Percentiles rank a stretch among this genome's conserved stretches.
Conservation (phyloP, 2,113 vertebrate genomes). For the Daphoenositta chrysoptera region DNA sequence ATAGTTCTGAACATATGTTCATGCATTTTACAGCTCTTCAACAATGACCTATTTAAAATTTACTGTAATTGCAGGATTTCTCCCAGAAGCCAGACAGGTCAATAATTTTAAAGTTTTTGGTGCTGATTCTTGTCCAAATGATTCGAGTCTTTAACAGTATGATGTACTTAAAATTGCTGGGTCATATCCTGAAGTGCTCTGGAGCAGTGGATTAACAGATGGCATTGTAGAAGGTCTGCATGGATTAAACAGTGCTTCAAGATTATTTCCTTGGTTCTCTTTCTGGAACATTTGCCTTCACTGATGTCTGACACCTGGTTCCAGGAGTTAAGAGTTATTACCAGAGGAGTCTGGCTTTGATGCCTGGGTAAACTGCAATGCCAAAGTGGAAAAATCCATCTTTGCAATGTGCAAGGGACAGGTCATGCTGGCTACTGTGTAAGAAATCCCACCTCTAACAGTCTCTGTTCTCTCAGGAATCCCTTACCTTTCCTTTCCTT, state of each 20-base stretch:
- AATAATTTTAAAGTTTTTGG: not conserved
- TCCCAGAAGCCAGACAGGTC: not conserved
- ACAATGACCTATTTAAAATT: not conserved
- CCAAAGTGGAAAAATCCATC: not conserved
- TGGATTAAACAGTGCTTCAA: not conserved
- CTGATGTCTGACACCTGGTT: not conserved
- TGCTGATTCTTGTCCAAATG: constrained; percentile 8
- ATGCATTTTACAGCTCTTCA: constrained; percentile 13
- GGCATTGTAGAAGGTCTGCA: not conserved
- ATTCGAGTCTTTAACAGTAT: not conserved
- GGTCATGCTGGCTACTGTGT: not conserved
- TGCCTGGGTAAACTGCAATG: not conserved
- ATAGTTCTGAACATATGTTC: not conserved
- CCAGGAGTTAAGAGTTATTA: not conserved
- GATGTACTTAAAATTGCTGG: not conserved
- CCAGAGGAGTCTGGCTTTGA: not conserved
- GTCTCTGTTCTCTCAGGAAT: not conserved
- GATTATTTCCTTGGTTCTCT: not conserved
- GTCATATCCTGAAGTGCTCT: not conserved
- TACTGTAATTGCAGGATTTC: not conserved
- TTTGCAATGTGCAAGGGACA: not conserved
- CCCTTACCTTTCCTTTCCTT: not conserved
- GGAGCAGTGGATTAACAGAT: not conserved
- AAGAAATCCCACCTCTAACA: not conserved
- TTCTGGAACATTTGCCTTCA: not conserved